These are phyloP conservation scores for Zaprionus inermis DNA, from an alignment of 1,140 invertebrate genomes.

Conservation along the genomic window DNA sequence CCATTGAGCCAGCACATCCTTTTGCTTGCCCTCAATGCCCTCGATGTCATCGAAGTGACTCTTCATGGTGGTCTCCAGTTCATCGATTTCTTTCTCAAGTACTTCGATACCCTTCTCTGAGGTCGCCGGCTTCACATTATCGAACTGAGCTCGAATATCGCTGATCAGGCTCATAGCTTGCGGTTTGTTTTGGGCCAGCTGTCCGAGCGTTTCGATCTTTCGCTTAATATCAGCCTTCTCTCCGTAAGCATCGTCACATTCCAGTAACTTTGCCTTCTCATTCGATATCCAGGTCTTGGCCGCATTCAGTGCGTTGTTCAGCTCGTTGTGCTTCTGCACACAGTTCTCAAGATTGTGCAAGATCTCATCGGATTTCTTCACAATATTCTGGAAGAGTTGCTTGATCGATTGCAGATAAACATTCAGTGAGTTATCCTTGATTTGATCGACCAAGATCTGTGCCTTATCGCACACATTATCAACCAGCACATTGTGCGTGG, in stretches of 20 bases:
- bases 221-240: slow-evolving; percentile 92
- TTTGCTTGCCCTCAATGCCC: slow-evolving; percentile 88
- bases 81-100: slow-evolving; percentile 90
- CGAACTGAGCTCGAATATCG: slow-evolving; percentile 88
- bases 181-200: slow-evolving; percentile 88
- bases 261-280: slow-evolving; percentile 90
- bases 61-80: slow-evolving; percentile 87
- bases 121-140: slow-evolving; percentile 91
- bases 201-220: slow-evolving; percentile 88
- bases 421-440: slow-evolving; percentile 93
- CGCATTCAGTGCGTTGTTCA: slow-evolving; percentile 89
- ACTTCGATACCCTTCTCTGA: slow-evolving; percentile 90
- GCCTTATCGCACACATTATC: slow-evolving; percentile 97
- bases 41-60: slow-evolving; percentile 89
- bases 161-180: slow-evolving; percentile 90
- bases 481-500: slow-evolving; percentile 94
- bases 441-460: slow-evolving; percentile 94
- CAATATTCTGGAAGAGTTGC: slow-evolving; percentile 94
- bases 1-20: slow-evolving; percentile 92
- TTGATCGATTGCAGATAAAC: slow-evolving; percentile 95
- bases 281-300: slow-evolving; percentile 92
- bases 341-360: slow-evolving; percentile 93
- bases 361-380: slow-evolving; percentile 93
- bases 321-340: slow-evolving; percentile 93
- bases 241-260: slow-evolving; percentile 91